Conservation (phyloP, 2,113 vertebrate genomes). For the Bufo bufo region DNA sequence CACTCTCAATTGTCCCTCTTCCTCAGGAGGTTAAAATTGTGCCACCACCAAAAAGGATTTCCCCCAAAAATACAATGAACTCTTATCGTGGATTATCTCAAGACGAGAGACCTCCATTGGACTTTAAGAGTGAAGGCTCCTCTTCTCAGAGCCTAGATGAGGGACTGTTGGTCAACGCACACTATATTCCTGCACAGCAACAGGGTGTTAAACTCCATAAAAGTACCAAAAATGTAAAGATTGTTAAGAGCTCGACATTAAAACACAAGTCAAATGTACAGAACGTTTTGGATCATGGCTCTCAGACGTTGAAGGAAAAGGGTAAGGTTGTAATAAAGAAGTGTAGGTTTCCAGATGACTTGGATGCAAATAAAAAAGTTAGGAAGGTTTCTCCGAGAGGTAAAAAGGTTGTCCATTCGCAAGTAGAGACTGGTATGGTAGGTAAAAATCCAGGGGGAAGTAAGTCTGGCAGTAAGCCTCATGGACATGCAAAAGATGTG, state of each 20-base stretch:
- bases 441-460: slow-evolving; percentile 65
- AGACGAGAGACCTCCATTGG: slow-evolving; percentile 69
- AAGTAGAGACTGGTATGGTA: slow-evolving; percentile 67
- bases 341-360: slow-evolving; percentile 76
- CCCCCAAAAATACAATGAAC: slow-evolving; percentile 64
- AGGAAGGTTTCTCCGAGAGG: slow-evolving; percentile 73
- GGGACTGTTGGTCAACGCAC: slow-evolving; percentile 73
- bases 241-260: slow-evolving; percentile 67
- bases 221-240: slow-evolving; percentile 71
- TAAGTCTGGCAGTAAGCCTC: slow-evolving; percentile 60
- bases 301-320: slow-evolving; percentile 71
- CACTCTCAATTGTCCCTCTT: slow-evolving; percentile 6
- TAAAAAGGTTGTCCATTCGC: slow-evolving; percentile 68
- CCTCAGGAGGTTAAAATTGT: slow-evolving; percentile 70
- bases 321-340: slow-evolving; percentile 68
- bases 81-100: background rate
- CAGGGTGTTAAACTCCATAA: slow-evolving; percentile 73
- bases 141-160: slow-evolving; percentile 83
- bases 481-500: slow-evolving; percentile 73
- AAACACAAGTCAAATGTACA: slow-evolving; percentile 68
- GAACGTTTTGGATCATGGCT: slow-evolving; percentile 63
- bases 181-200: slow-evolving; percentile 72
- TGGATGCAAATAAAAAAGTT: slow-evolving; percentile 73
- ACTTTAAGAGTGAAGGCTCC: slow-evolving; percentile 78
- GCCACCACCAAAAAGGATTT: slow-evolving; percentile 67